Evolutionary conservation across 2,113 vertebrate genomes (phyloP), one percentile per base, ranked within the genome.

Genomic region (Ornithorhynchus anatinus): DNA sequence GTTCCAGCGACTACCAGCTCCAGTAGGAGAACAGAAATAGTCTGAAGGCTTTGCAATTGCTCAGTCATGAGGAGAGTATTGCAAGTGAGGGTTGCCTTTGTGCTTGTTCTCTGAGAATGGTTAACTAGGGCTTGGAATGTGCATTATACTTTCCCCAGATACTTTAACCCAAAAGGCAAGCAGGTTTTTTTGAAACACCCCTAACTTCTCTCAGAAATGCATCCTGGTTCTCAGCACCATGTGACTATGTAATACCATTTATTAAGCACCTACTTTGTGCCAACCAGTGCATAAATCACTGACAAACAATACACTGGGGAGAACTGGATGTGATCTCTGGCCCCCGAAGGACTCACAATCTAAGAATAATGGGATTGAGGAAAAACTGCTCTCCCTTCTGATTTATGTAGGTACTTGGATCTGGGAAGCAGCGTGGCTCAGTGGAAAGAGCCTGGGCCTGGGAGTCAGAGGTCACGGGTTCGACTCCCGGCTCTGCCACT

Each of bases 111-210:
- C 2, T 61, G 39, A 14, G 31, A 32, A 40, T 67, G 16, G 29
- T 37, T 29, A 68, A 27, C 31, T 69, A 14, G 5, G 3, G 54
- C 56, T 79, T n/a, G 47, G 20, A 39, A 4, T 48, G 39, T 38
- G 61, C 12, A 29, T 63, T 61, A 54, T 8, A 25, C 16, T 62
- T 62, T 50, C 1, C 47, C 10, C 2, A 39, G 77, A 25, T 65
- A 44, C 29, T 38, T 70, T 15, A 54, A 57, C 22, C 23, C 35
- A 47, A 64, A 10, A 23, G 38, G 47, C 11, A 61, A 79, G n/a
- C n/a, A 61, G 64, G 22, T 17, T 53, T 10, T 53, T 64, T 76
- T 70, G 38, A 42, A n/a, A n/a, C n/a, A n/a, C n/a, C n/a, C n/a
- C n/a, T n/a, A n/a, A n/a, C n/a, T n/a, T n/a, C n/a, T n/a, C n/a